Percentiles rank a stretch among this genome's conserved stretches.
phyloP scores from a whole-genome alignment of 1,140 invertebrate species.

The Drosophila parvula region DNA sequence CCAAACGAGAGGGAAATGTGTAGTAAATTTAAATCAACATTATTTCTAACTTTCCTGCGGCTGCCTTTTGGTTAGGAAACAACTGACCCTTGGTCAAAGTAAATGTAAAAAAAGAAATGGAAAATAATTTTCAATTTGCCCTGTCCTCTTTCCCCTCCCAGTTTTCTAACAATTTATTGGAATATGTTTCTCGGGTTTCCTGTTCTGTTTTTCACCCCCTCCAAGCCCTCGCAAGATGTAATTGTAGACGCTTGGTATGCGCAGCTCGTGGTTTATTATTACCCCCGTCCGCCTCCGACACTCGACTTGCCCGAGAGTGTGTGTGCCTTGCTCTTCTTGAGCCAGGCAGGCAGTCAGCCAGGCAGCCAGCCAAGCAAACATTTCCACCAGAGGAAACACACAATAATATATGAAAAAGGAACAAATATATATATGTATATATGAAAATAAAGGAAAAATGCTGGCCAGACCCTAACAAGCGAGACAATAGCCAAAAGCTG shows the following conservation, averaged over 20 bases:
- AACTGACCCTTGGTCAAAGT: constrained; percentile 33
- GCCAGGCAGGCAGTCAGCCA: constrained; percentile 22
- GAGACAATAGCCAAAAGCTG: constrained; percentile 77
- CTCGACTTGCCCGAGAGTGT: constrained; percentile 33
- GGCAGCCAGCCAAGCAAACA: constrained; percentile 73
- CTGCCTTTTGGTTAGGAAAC: constrained; percentile 10
- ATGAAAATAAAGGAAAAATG: constrained; percentile 50
- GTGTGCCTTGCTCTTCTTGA: constrained; percentile 68
- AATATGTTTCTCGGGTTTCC: constrained; percentile 37
- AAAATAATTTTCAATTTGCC: constrained; percentile 77
- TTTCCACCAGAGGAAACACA: constrained; percentile 69
- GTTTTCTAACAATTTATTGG: constrained; percentile 36
- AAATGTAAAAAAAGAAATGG: constrained; percentile 41
- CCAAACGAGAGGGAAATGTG: background rate
- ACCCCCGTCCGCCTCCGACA: constrained; percentile 17
- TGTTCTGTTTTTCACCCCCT: constrained; percentile 10
- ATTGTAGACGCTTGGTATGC: constrained; percentile 78
- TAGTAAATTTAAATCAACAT: constrained; percentile 60
- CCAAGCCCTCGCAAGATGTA: constrained; percentile 30
- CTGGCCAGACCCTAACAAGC: constrained; percentile 67
- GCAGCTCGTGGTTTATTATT: constrained; percentile 74
- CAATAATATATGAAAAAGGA: constrained; percentile 51
- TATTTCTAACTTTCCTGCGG: constrained; percentile 40
- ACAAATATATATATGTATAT: constrained; percentile 32
- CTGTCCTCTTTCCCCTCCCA: background rate